A percentile compares a stretch with the other conserved stretches of the same genome.
These are phyloP conservation scores for Heliconius charithonia DNA, from an alignment of 2,888 invertebrate genomes.

Conservation along the genomic window DNA sequence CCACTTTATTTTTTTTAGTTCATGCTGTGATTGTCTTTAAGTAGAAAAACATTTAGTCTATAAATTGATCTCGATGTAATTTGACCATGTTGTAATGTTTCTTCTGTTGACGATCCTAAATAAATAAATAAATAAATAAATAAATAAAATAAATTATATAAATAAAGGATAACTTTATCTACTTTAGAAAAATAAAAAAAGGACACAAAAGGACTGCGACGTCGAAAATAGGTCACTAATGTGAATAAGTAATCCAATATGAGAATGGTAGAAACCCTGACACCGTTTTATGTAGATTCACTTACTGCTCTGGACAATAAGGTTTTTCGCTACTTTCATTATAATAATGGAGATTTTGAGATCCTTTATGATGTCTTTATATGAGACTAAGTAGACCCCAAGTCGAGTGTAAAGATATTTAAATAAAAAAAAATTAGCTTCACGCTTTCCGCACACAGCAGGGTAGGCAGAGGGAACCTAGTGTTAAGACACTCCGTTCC, in stretches of 20 bases:
- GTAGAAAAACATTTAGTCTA: too few relatives aligned
- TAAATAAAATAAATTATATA: background rate
- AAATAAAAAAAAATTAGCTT: too few relatives aligned
- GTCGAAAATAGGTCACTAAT: conserved; percentile 8
- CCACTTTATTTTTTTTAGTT: too few relatives aligned
- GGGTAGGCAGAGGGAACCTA: too few relatives aligned
- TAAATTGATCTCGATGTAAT: too few relatives aligned
- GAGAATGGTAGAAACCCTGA: conserved; percentile 24
- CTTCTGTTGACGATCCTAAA: too few relatives aligned
- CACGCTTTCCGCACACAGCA: too few relatives aligned
- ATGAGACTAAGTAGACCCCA: conserved; percentile 28
- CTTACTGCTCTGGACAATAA: conserved; percentile 35
- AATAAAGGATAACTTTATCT: background rate
- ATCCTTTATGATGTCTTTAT: conserved; percentile 34
- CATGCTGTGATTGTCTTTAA: too few relatives aligned
- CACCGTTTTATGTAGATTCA: conserved; percentile 29
- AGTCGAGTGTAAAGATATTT: conserved; percentile 10
- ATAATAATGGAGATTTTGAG: conserved; percentile 32
- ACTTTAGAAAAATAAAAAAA: background rate
- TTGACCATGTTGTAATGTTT: too few relatives aligned
- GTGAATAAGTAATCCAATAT: background rate
- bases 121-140: too few relatives aligned
- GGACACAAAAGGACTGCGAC: background rate
- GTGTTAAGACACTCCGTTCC: too few relatives aligned
- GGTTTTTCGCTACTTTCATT: conserved; percentile 29